A percentile compares a stretch with the other conserved stretches of the same genome.
Evolutionary conservation across 2,113 vertebrate species (phyloP).

Genomic region (Phocoena phocoena): DNA sequence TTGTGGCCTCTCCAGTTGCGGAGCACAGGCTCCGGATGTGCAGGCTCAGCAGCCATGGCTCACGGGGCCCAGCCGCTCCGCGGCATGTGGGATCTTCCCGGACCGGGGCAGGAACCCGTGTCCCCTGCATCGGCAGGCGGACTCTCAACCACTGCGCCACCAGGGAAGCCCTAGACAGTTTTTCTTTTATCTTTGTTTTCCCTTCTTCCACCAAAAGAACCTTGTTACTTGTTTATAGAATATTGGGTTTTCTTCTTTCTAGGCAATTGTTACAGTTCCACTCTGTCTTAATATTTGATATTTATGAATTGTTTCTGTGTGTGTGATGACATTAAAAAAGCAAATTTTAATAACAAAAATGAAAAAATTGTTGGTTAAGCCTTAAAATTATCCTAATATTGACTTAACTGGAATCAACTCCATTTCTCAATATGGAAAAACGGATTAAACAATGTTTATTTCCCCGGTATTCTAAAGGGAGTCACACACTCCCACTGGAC

Average conservation of each 20-base stretch:
- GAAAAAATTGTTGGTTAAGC: not conserved
- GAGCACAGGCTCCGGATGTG: no score
- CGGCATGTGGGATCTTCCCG: no score
- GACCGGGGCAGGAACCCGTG: no score
- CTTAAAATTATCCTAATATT: not conserved
- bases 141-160: no score
- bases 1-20: no score
- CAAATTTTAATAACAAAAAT: slow-evolving; percentile 1
- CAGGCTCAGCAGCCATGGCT: no score
- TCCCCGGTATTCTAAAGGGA: not conserved
- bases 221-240: slow-evolving; percentile 13
- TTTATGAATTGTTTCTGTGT: not conserved
- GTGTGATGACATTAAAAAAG: not conserved
- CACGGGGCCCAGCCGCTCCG: no score
- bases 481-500: not conserved
- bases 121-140: no score
- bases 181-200: slow-evolving; percentile 55
- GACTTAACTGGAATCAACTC: not conserved
- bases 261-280: slow-evolving; percentile 10
- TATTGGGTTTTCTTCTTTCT: slow-evolving; percentile 28
- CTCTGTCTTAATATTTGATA: not conserved
- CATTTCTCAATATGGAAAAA: slow-evolving; percentile 14
- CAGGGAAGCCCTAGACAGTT: slow-evolving; percentile 4
- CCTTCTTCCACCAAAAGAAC: slow-evolving; percentile 35
- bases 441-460: slow-evolving; percentile 11